Evolutionary conservation across 2,888 invertebrate species (phyloP).

Genomic region (Lasioglossum vierecki): DNA sequence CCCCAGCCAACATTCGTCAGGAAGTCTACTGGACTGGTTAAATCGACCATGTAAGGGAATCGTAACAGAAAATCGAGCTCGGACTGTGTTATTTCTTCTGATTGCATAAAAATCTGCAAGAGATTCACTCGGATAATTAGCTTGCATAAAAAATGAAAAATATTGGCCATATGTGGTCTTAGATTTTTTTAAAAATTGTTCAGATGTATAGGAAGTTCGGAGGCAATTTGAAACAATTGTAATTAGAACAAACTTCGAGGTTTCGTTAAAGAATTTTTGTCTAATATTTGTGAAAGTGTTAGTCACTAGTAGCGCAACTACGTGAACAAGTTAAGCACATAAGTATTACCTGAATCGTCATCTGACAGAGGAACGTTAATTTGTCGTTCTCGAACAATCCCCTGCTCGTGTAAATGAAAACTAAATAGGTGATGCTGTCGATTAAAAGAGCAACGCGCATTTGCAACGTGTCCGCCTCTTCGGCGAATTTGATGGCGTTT

Average conservation of each 20-base stretch:
- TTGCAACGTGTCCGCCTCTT: conserved; percentile 88
- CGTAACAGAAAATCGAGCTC: conserved; percentile 95
- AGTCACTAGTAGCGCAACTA: neutral
- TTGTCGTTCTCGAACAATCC: conserved; percentile 97
- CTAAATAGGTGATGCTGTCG: conserved; percentile 94
- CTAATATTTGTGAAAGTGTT: neutral
- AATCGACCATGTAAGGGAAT: conserved; percentile 91
- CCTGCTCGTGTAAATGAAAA: conserved; percentile 94
- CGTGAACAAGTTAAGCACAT: too few relatives aligned
- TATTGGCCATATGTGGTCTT: neutral
- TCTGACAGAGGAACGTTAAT: conserved; percentile 94
- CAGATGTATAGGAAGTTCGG: neutral
- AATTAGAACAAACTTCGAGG: neutral
- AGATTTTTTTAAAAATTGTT: neutral
- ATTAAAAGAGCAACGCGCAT: conserved; percentile 91
- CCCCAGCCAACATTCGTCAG: conserved; percentile 92
- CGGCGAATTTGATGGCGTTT: conserved; percentile 91
- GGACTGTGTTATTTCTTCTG: conserved; percentile 88
- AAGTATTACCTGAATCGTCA: conserved; percentile 89
- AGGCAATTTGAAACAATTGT: neutral
- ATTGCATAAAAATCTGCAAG: conserved; percentile 86
- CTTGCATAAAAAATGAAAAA: neutral
- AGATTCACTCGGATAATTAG: neutral
- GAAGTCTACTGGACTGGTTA: conserved; percentile 93
- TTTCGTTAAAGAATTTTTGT: neutral